Conservation (phyloP, 2,113 vertebrate species). For the Promerops cafer region DNA sequence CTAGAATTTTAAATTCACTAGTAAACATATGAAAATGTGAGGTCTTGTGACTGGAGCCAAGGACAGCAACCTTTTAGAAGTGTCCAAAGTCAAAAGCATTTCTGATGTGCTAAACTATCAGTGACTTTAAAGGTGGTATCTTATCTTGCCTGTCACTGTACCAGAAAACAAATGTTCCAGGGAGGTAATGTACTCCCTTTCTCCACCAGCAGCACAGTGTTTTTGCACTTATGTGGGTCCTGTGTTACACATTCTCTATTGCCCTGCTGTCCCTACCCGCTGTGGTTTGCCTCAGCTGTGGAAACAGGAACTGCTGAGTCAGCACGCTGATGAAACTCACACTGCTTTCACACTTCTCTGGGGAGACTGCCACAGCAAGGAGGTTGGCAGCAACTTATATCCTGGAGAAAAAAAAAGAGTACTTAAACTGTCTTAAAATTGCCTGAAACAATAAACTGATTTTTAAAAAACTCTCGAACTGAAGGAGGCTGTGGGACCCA, state of each 20-base stretch:
- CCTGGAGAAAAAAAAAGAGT: neutral
- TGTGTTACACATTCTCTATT: neutral
- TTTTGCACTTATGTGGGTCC: neutral
- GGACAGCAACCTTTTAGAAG: neutral
- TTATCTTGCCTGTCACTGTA: neutral
- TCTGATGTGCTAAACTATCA: neutral
- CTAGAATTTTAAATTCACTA: neutral
- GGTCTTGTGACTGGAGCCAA: neutral
- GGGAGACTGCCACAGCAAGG: neutral
- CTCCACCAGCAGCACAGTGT: neutral
- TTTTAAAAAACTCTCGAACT: neutral
- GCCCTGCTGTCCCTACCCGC: neutral
- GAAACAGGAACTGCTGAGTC: constrained; percentile 57
- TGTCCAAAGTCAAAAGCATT: neutral
- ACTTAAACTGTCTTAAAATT: neutral
- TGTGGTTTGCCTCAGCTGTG: constrained; percentile 38
- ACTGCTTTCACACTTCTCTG: neutral
- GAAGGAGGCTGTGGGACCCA: neutral
- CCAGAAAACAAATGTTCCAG: neutral
- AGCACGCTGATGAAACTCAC: neutral
- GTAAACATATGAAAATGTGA: neutral
- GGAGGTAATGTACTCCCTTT: neutral
- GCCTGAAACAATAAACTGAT: neutral
- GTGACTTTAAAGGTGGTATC: neutral
- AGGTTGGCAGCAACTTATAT: neutral